These are phyloP conservation scores for Nautilus pompilius DNA, from an alignment of 1,140 invertebrate genomes.

Conservation along the genomic window DNA sequence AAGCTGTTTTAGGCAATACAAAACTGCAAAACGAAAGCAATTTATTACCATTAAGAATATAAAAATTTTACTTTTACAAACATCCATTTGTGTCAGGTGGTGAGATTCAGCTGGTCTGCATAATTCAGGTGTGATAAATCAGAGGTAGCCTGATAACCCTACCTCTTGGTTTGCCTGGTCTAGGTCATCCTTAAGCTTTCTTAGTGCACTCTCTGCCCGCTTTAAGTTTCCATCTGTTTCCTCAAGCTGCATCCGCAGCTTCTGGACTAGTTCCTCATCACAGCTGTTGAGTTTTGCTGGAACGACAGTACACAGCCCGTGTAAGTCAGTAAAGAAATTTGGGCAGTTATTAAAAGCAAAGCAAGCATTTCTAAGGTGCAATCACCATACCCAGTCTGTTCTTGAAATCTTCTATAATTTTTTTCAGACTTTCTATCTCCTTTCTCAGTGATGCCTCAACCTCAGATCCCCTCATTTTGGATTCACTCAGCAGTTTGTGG, in stretches of 20 bases:
- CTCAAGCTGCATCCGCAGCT: too few species aligned
- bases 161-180: conserved; percentile 27
- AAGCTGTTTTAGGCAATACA: too few species aligned
- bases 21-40: too few species aligned
- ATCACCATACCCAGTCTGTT: conserved; percentile 39
- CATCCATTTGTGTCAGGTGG: too few species aligned
- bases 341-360: neutral
- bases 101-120: too few species aligned
- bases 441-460: conserved; percentile 31
- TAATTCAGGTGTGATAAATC: too few species aligned
- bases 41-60: too few species aligned
- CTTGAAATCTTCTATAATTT: conserved; percentile 42
- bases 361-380: too few species aligned
- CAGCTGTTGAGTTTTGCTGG: neutral
- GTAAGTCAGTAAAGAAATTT: neutral
- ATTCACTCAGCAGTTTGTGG: conserved; percentile 26
- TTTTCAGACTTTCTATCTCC: conserved; percentile 42
- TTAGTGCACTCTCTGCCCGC: neutral
- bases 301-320: neutral
- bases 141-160: too few species aligned
- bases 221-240: neutral
- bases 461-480: conserved; percentile 20
- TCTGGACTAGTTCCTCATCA: conserved; percentile 25
- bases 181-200: conserved; percentile 14
- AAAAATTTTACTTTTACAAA: too few species aligned